Conservation (phyloP, 2,797 vertebrate species). For the Aphelocoma californica region DNA sequence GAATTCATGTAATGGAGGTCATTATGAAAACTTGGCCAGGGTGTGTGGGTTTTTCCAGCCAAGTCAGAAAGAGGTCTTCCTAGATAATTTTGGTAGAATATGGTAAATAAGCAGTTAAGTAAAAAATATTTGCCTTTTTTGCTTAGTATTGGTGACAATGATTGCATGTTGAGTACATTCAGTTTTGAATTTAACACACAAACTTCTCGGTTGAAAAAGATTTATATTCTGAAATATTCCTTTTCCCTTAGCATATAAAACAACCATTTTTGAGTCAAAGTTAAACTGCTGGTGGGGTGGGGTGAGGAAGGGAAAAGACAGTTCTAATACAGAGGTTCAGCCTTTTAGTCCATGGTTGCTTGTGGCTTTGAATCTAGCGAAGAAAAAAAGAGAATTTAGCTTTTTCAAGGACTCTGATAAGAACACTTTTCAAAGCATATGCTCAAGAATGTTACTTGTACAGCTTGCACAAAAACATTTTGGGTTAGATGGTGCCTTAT, state of each 20-base stretch:
- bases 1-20: not conserved
- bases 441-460: not conserved
- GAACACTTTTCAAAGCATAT: not conserved
- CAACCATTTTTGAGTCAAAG: not conserved
- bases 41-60: not conserved
- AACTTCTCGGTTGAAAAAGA: not conserved
- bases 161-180: not conserved
- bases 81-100: not conserved
- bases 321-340: not conserved
- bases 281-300: not conserved
- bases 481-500: not conserved
- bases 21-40: not conserved
- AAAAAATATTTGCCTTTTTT: not conserved
- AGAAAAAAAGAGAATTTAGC: not conserved
- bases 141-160: not conserved
- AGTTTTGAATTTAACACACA: not conserved
- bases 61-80: conserved; percentile 3
- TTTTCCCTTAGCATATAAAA: not conserved
- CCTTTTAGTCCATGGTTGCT: not conserved
- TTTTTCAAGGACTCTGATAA: not conserved
- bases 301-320: not conserved
- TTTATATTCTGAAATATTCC: not conserved
- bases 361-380: not conserved
- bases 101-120: not conserved
- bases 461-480: not conserved